phyloP scores from a whole-genome alignment of 2,888 invertebrate genomes.

The Rhamnusium bicolor region DNA sequence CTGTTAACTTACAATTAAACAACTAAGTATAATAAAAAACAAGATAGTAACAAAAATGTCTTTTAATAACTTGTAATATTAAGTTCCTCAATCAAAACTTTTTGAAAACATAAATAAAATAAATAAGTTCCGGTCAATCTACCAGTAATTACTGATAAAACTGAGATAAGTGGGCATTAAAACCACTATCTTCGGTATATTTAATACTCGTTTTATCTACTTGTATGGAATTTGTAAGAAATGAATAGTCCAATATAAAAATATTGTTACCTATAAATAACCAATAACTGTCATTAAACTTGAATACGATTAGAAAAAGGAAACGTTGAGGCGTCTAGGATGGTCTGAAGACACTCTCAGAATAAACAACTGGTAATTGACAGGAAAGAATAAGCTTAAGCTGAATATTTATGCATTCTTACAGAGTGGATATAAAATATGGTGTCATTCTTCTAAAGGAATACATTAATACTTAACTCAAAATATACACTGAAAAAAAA shows the following conservation, averaged over 20 bases:
- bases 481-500: background rate
- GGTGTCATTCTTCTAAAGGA: background rate
- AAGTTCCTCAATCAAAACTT: background rate
- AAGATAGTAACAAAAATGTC: background rate
- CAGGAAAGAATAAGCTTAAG: slow-evolving; percentile 7
- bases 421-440: background rate
- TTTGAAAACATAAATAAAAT: background rate
- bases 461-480: background rate
- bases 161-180: background rate
- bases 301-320: background rate
- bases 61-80: background rate
- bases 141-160: background rate
- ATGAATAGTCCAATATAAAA: background rate
- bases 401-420: slow-evolving; percentile 10
- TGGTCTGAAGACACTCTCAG: slow-evolving; percentile 5
- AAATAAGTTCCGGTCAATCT: background rate
- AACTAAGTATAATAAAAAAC: background rate
- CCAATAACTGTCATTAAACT: background rate
- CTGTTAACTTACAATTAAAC: background rate
- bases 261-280: slow-evolving; percentile 19
- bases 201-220: slow-evolving; percentile 1
- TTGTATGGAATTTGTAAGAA: background rate
- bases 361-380: slow-evolving; percentile 15
- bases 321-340: slow-evolving; percentile 6
- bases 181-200: background rate